Conservation (phyloP, 2,113 vertebrate genomes). For the Poecile atricapillus region DNA sequence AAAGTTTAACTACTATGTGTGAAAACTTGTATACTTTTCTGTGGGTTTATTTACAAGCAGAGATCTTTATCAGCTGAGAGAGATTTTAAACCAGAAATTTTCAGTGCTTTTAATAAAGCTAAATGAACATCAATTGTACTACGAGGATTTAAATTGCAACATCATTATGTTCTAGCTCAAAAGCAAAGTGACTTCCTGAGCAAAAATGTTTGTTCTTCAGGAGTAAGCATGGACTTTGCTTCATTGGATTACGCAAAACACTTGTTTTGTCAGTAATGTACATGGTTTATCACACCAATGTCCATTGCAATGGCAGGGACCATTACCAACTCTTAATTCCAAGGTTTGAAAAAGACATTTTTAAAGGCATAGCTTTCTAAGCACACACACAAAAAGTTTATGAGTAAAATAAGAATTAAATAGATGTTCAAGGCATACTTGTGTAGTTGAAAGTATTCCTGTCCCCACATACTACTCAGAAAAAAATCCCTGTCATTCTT, state of each 20-base stretch:
- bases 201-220: background rate
- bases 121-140: background rate
- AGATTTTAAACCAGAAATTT: background rate
- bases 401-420: background rate
- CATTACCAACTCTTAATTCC: background rate
- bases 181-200: background rate
- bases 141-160: background rate
- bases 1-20: background rate
- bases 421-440: background rate
- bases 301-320: background rate
- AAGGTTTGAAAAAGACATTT: background rate
- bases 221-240: slow-evolving; percentile 2
- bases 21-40: background rate
- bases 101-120: background rate
- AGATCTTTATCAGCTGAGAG: background rate
- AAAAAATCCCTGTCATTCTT: background rate
- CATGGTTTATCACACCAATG: background rate
- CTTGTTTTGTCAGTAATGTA: background rate
- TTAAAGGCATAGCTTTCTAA: background rate
- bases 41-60: background rate
- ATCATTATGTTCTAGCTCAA: background rate
- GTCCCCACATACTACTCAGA: background rate
- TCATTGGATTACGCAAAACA: background rate
- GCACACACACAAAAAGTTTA: background rate
- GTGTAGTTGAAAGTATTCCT: background rate